Percentiles rank a stretch among this genome's conserved stretches.
Conservation (phyloP, 2,888 invertebrate genomes). For the Lasioglossum zephyrum region DNA sequence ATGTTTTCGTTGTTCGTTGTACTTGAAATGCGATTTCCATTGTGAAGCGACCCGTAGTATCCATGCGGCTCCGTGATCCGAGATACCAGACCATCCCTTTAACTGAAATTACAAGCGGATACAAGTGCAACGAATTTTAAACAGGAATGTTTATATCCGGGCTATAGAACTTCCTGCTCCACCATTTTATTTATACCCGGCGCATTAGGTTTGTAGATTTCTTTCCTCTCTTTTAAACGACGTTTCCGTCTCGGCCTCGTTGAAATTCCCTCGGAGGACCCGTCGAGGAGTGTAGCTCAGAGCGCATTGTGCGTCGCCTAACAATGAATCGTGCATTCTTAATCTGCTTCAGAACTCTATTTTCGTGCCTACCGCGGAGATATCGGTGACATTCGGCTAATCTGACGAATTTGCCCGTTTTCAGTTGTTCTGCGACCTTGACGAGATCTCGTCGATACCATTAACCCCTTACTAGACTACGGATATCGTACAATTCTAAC, state of each 20-base stretch:
- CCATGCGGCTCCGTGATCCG: neutral
- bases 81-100: neutral
- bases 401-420: neutral
- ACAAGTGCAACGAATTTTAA: constrained; percentile 7
- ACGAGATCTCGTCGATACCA: neutral
- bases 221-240: constrained; percentile 1
- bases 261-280: constrained; percentile 24
- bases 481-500: neutral
- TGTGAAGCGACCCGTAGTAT: neutral
- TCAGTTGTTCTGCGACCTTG: neutral
- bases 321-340: constrained; percentile 25
- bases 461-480: neutral
- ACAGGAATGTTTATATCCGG: constrained; percentile 13
- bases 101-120: constrained; percentile 7
- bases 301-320: constrained; percentile 8
- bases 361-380: constrained; percentile 1
- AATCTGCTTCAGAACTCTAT: constrained; percentile 40
- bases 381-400: neutral
- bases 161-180: neutral
- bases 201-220: constrained; percentile 27
- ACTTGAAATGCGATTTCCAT: neutral
- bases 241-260: constrained; percentile 14
- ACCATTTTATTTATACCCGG: constrained; percentile 9
- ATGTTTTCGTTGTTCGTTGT: constrained; percentile 1
- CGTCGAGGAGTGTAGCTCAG: neutral